Conservation (phyloP, 2,888 invertebrate species). For the Troides oblongomaculatus region DNA sequence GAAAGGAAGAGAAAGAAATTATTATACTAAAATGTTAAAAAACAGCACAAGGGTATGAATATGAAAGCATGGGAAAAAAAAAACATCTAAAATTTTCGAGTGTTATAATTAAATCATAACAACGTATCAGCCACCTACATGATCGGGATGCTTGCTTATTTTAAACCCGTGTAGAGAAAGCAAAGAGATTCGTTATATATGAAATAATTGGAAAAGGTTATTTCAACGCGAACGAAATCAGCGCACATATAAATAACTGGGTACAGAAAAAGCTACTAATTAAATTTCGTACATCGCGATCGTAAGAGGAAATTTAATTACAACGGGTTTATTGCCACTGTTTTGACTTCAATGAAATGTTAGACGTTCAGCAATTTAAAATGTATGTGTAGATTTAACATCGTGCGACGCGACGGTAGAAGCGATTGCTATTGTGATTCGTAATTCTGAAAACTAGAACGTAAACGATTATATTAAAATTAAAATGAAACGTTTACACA, state of each 20-base stretch:
- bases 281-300: slow-evolving; percentile 44
- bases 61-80: too few species aligned
- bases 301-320: slow-evolving; percentile 44
- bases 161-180: background rate
- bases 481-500: too few species aligned
- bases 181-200: background rate
- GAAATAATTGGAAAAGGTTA: slow-evolving; percentile 5
- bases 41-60: too few species aligned
- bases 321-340: slow-evolving; percentile 42
- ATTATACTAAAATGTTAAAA: too few species aligned
- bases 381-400: slow-evolving; percentile 10
- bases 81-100: too few species aligned
- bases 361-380: slow-evolving; percentile 6
- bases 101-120: background rate
- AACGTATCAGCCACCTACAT: background rate
- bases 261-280: slow-evolving; percentile 39
- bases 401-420: background rate
- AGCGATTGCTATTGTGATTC: background rate
- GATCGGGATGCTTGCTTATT: background rate
- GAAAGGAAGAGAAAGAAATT: too few species aligned
- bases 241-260: slow-evolving; percentile 7
- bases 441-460: too few species aligned
- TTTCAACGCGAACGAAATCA: background rate
- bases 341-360: slow-evolving; percentile 28
- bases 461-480: too few species aligned